Conservation (phyloP, 2,888 invertebrate species). For the Drosophila fungiperda region DNA sequence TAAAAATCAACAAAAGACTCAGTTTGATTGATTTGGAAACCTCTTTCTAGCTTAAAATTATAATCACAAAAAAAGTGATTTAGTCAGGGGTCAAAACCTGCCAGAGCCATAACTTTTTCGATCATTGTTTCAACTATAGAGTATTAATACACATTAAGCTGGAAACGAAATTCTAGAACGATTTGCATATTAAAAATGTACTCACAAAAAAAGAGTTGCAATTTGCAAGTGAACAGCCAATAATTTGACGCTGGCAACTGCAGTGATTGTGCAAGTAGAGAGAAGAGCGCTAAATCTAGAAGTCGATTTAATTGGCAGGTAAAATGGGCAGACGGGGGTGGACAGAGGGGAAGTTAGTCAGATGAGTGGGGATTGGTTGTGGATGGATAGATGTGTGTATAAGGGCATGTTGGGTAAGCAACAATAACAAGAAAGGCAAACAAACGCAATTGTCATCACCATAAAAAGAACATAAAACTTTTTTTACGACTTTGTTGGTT, state of each 20-base stretch:
- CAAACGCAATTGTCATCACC: conserved; percentile 80
- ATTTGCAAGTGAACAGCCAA: conserved; percentile 53
- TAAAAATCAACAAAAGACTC: background rate
- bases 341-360: conserved; percentile 29
- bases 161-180: background rate
- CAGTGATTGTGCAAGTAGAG: conserved; percentile 11
- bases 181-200: background rate
- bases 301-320: conserved; percentile 10
- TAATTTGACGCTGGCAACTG: conserved; percentile 71
- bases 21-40: background rate
- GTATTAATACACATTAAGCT: no score
- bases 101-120: no score
- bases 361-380: conserved; percentile 23
- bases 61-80: background rate
- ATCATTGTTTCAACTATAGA: no score
- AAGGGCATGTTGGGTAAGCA: conserved; percentile 72
- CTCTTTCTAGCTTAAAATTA: background rate
- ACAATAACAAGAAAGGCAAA: conserved; percentile 54
- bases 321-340: conserved; percentile 16
- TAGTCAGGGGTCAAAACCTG: background rate
- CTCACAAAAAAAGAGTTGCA: background rate
- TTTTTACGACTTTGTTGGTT: conserved; percentile 77
- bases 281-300: conserved; percentile 3
- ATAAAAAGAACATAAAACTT: conserved; percentile 81
- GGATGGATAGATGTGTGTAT: conserved; percentile 45